Percentiles rank a stretch among this genome's conserved stretches.
Evolutionary conservation across 2,888 invertebrate species (phyloP).

Genomic region (Cecidostiba fungosa): DNA sequence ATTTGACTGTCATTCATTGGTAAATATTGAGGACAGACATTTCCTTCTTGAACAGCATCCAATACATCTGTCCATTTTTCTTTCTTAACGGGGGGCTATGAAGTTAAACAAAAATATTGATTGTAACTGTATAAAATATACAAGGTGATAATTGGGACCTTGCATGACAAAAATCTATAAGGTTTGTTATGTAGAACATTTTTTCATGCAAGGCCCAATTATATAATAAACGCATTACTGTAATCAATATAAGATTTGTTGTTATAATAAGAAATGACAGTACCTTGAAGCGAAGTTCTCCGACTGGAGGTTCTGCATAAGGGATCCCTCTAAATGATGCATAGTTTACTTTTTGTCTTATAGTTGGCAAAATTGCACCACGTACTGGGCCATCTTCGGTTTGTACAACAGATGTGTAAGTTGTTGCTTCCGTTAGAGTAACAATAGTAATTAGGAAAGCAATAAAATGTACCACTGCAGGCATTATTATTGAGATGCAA

Average conservation of each 20-base stretch:
- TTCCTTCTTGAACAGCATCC: constrained; percentile 57
- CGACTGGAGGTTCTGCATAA: constrained; percentile 69
- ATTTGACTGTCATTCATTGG: not conserved
- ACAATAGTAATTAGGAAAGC: not conserved
- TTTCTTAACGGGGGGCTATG: constrained; percentile 63
- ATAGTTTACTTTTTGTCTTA: constrained; percentile 60
- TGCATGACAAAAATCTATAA: too few species aligned
- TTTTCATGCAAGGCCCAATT: too few species aligned
- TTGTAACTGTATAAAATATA: too few species aligned
- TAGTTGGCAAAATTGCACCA: constrained; percentile 66
- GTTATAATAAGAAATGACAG: not conserved
- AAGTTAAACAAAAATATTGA: not conserved
- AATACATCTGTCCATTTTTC: constrained; percentile 61
- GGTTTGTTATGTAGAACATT: too few species aligned
- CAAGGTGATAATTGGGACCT: too few species aligned
- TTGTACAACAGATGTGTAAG: constrained; percentile 60
- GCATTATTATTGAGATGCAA: not conserved
- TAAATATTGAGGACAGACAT: constrained; percentile 56
- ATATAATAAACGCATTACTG: too few species aligned
- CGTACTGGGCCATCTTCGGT: constrained; percentile 68
- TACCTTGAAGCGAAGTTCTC: constrained; percentile 70
- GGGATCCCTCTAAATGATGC: constrained; percentile 70
- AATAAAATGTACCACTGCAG: not conserved
- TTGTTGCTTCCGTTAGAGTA: not conserved
- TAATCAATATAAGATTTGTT: too few species aligned